These are phyloP conservation scores for Elmis aenea DNA, from an alignment of 2,888 invertebrate genomes.

Conservation along the genomic window DNA sequence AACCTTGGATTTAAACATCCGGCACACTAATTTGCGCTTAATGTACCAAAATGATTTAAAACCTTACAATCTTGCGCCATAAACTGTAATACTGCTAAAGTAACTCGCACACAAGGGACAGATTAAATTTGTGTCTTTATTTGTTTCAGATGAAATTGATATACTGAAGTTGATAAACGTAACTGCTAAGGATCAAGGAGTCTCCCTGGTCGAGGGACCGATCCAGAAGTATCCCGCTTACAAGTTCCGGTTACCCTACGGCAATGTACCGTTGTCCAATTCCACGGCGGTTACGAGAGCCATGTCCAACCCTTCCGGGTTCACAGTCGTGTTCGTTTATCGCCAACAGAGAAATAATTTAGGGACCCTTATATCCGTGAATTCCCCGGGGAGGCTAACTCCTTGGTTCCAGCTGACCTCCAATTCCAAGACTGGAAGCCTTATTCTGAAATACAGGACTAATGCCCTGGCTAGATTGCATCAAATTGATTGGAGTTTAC, in stretches of 20 bases:
- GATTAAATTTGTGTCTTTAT: slow-evolving; percentile 6
- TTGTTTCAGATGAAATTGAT: slow-evolving; percentile 42
- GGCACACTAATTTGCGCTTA: too few species aligned
- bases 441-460: slow-evolving; percentile 43
- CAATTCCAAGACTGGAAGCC: slow-evolving; percentile 43
- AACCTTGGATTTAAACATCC: too few species aligned
- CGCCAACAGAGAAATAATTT: slow-evolving; percentile 46
- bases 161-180: slow-evolving; percentile 45
- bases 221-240: slow-evolving; percentile 45
- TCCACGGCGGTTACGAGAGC: slow-evolving; percentile 40
- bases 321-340: slow-evolving; percentile 44
- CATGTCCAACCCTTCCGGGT: slow-evolving; percentile 39
- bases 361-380: slow-evolving; percentile 44
- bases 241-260: slow-evolving; percentile 46
- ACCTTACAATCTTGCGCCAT: too few species aligned
- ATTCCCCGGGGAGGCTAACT: slow-evolving; percentile 46
- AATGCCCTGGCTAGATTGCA: slow-evolving; percentile 38
- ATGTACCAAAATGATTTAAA: too few species aligned
- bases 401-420: slow-evolving; percentile 47
- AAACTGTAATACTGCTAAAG: too few species aligned
- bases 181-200: slow-evolving; percentile 45
- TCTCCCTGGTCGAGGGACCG: slow-evolving; percentile 45
- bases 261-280: slow-evolving; percentile 43
- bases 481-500: slow-evolving; percentile 44
- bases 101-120: too few species aligned